Evolutionary conservation across 2,797 vertebrate genomes (phyloP).

Genomic region (Poeciliopsis turneri): DNA sequence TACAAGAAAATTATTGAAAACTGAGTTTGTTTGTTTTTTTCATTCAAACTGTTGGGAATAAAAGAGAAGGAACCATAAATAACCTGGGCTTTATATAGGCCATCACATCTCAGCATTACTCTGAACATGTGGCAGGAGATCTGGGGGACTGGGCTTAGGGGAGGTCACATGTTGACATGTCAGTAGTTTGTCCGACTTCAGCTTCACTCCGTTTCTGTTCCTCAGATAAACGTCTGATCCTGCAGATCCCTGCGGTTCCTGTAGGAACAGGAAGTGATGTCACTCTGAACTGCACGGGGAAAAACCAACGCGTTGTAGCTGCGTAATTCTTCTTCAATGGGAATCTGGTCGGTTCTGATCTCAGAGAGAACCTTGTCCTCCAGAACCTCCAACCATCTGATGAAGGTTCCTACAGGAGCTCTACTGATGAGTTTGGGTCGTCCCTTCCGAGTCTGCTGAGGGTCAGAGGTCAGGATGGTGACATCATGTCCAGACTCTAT

Average conservation of each 20-base stretch:
- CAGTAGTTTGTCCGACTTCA: too few relatives aligned
- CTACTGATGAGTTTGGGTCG: not conserved
- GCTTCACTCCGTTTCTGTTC: not conserved
- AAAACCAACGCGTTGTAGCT: fast-evolving
- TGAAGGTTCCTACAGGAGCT: not conserved
- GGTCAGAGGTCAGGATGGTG: not conserved
- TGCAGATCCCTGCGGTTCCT: not conserved
- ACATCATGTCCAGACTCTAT: not conserved
- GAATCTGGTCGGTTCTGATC: not conserved
- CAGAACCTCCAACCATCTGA: not conserved
- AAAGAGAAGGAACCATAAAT: too few relatives aligned
- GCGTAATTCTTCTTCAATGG: not conserved
- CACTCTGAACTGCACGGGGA: not conserved
- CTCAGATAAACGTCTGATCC: not conserved
- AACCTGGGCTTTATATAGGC: too few relatives aligned
- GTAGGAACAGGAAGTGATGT: not conserved
- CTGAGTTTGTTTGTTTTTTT: too few relatives aligned
- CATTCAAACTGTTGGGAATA: too few relatives aligned
- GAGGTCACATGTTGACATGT: too few relatives aligned
- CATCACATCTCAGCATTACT: too few relatives aligned
- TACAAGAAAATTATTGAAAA: too few relatives aligned
- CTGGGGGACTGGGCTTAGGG: too few relatives aligned
- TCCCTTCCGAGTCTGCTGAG: not conserved
- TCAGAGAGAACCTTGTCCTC: not conserved
- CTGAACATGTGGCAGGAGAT: too few relatives aligned